Conservation (phyloP, 2,888 invertebrate genomes). For the Latheticus oryzae region DNA sequence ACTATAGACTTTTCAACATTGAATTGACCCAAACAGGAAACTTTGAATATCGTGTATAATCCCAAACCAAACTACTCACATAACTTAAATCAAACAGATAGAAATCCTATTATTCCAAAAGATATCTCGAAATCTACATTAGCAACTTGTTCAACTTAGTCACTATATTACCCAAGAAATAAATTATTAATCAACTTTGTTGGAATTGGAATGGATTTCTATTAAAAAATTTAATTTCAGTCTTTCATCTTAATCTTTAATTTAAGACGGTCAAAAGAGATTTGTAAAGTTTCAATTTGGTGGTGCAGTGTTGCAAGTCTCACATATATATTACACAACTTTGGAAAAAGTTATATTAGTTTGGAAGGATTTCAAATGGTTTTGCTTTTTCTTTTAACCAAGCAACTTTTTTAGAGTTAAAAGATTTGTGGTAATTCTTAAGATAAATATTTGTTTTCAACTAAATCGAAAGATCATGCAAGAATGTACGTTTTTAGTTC, state of each 20-base stretch:
- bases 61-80: slow-evolving; percentile 6
- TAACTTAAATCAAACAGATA: slow-evolving; percentile 8
- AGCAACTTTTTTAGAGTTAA: no score
- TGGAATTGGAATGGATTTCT: no score
- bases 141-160: slow-evolving; percentile 10
- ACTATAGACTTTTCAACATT: no score
- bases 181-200: slow-evolving; percentile 1
- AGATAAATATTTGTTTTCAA: no score
- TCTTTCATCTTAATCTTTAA: slow-evolving; percentile 12
- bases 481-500: no score
- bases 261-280: slow-evolving; percentile 4
- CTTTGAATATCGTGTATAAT: not conserved
- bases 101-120: slow-evolving; percentile 4
- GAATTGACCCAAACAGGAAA: not conserved
- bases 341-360: slow-evolving; percentile 14
- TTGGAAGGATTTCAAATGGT: slow-evolving; percentile 3
- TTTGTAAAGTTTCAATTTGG: slow-evolving; percentile 16
- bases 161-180: slow-evolving; percentile 13
- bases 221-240: slow-evolving; percentile 6
- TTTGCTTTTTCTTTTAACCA: not conserved
- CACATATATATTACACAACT: slow-evolving; percentile 8
- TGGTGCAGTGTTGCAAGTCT: slow-evolving; percentile 13
- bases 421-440: no score
- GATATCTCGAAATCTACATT: slow-evolving; percentile 21
- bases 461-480: no score